Percentiles rank a stretch among this genome's conserved stretches.
Evolutionary conservation across 2,797 vertebrate species (phyloP).

Genomic region (Melopsittacus undulatus): DNA sequence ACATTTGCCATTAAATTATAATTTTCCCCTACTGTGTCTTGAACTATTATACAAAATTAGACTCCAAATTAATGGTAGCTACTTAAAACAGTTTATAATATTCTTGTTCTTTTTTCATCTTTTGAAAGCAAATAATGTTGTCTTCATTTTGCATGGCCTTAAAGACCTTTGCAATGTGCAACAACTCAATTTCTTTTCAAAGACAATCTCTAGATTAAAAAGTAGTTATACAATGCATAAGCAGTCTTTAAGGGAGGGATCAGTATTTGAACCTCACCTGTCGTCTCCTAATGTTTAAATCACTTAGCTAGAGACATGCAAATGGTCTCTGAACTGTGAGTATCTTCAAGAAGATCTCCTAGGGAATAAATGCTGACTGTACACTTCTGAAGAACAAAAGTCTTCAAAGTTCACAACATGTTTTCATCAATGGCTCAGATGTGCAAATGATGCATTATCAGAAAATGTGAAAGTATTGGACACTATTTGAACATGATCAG

Average conservation of each 20-base stretch:
- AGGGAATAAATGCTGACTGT: background rate
- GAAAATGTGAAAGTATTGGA: background rate
- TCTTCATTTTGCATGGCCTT: background rate
- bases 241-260: background rate
- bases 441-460: background rate
- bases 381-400: constrained; percentile 1
- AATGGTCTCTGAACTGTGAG: background rate
- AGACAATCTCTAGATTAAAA: constrained; percentile 40
- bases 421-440: constrained; percentile 17
- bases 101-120: background rate
- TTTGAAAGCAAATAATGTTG: background rate
- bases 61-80: background rate
- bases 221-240: background rate
- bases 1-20: background rate
- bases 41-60: background rate
- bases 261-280: background rate
- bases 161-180: background rate
- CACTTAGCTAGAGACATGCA: constrained; percentile 22
- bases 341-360: background rate
- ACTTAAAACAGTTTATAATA: background rate
- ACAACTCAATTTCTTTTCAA: constrained; percentile 45
- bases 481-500: background rate
- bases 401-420: background rate
- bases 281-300: background rate
- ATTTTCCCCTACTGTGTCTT: background rate